A percentile compares a stretch with the other conserved stretches of the same genome.
Conservation (phyloP, 37 sponge, comb jelly and placozoan species). For the Tethya wilhelma region DNA sequence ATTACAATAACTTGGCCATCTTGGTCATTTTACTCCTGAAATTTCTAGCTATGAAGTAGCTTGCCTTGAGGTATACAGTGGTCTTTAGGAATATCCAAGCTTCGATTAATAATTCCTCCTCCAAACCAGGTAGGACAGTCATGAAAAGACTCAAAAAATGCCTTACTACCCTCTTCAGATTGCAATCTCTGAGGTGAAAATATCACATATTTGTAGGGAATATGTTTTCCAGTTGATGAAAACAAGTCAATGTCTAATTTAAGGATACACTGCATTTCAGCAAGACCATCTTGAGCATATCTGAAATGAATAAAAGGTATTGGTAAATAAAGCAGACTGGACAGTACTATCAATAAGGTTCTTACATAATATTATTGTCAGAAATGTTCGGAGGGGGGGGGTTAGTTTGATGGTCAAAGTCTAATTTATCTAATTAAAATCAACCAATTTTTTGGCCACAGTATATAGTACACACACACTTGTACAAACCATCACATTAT, state of each 20-base stretch:
- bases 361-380: too few relatives aligned
- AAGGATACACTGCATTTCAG: conserved; percentile 8
- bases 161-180: neutral
- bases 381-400: too few relatives aligned
- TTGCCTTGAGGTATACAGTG: too few relatives aligned
- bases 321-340: too few relatives aligned
- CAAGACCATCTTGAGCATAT: conserved; percentile 19
- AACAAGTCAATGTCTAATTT: conserved; percentile 6
- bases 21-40: too few relatives aligned
- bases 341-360: too few relatives aligned
- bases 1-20: too few relatives aligned
- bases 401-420: too few relatives aligned
- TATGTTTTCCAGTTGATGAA: neutral
- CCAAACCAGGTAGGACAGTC: conserved; percentile 11
- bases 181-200: conserved; percentile 6
- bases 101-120: conserved; percentile 10
- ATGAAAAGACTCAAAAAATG: neutral
- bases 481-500: neutral
- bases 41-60: too few relatives aligned
- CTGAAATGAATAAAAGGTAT: conserved; percentile 4
- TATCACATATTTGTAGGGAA: conserved; percentile 54
- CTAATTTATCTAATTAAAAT: too few relatives aligned
- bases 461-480: neutral
- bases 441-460: too few relatives aligned
- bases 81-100: conserved; percentile 14